These are phyloP conservation scores for Porites evermanni DNA, from an alignment of 92 coral and sea anemone genomes.

Conservation along the genomic window DNA sequence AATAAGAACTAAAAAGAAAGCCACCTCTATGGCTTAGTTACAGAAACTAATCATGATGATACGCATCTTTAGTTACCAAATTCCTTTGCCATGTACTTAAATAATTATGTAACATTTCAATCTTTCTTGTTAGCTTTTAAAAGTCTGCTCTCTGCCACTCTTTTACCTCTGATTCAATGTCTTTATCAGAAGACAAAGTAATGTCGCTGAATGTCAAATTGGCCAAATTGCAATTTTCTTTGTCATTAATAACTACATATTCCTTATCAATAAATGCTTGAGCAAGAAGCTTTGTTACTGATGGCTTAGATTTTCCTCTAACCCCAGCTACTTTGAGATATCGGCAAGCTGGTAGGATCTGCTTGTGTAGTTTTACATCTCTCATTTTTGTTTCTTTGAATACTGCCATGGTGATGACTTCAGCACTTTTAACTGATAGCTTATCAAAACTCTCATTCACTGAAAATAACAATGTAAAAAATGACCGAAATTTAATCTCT, in stretches of 20 bases:
- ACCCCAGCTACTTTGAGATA: slow-evolving; percentile 37
- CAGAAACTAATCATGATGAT: too few species aligned
- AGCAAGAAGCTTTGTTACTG: slow-evolving; percentile 38
- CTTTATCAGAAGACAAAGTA: slow-evolving; percentile 24
- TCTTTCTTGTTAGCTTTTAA: background rate
- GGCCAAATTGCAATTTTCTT: background rate
- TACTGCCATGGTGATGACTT: slow-evolving; percentile 36
- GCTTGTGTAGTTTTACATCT: slow-evolving; percentile 43
- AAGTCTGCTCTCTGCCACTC: slow-evolving; percentile 16
- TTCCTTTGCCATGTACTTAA: too few species aligned
- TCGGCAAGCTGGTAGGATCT: slow-evolving; percentile 30
- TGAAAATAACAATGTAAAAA: slow-evolving; percentile 18
- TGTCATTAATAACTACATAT: slow-evolving; percentile 23
- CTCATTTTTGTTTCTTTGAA: slow-evolving; percentile 23
- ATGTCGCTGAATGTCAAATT: background rate
- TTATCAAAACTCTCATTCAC: slow-evolving; percentile 23
- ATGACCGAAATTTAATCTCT: slow-evolving; percentile 10
- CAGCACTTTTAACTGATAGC: slow-evolving; percentile 41
- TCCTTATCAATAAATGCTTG: slow-evolving; percentile 22
- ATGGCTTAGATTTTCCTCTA: slow-evolving; percentile 43
- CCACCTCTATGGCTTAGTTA: too few species aligned
- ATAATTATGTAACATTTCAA: too few species aligned
- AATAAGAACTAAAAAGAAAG: slow-evolving; percentile 31
- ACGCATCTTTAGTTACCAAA: too few species aligned
- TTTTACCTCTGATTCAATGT: slow-evolving; percentile 17